phyloP scores from a whole-genome alignment of 1,140 invertebrate species.

The Anoplophora glabripennis region DNA sequence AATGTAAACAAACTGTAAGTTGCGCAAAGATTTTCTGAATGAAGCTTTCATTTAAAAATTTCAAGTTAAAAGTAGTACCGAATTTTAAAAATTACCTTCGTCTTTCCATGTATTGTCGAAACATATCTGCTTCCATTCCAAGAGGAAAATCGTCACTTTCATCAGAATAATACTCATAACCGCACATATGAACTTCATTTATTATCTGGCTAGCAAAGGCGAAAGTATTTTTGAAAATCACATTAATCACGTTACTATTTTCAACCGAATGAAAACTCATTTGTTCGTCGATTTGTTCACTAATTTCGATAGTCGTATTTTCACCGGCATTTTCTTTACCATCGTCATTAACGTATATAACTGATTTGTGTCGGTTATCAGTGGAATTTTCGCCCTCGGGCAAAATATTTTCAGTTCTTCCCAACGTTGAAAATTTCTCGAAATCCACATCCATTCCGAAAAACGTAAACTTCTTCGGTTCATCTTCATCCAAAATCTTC shows the following conservation, averaged over 20 bases:
- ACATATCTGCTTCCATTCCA: slow-evolving; percentile 43
- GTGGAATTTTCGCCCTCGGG: background rate
- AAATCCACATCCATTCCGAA: slow-evolving; percentile 39
- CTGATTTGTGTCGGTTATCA: slow-evolving; percentile 43
- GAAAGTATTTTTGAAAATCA: slow-evolving; percentile 64
- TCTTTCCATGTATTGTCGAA: slow-evolving; percentile 30
- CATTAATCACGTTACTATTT: slow-evolving; percentile 60
- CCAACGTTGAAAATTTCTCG: slow-evolving; percentile 28
- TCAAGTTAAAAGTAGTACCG: too few species aligned
- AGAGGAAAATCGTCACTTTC: slow-evolving; percentile 44
- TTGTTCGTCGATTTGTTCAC: slow-evolving; percentile 38
- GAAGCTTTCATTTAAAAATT: too few species aligned
- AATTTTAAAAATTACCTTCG: slow-evolving; percentile 28
- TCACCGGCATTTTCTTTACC: slow-evolving; percentile 24
- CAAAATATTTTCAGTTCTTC: slow-evolving; percentile 23
- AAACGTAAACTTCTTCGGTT: slow-evolving; percentile 39
- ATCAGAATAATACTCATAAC: slow-evolving; percentile 38
- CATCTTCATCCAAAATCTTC: slow-evolving; percentile 5
- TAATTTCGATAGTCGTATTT: slow-evolving; percentile 26
- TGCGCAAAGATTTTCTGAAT: too few species aligned
- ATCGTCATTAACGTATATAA: slow-evolving; percentile 46
- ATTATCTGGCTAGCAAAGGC: slow-evolving; percentile 58
- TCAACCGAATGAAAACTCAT: slow-evolving; percentile 41
- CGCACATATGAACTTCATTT: slow-evolving; percentile 51
- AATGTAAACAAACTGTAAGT: too few species aligned